Base-by-base conservation (phyloP, 2,113 vertebrate species). In the Phoxinus phoxinus region DNA sequence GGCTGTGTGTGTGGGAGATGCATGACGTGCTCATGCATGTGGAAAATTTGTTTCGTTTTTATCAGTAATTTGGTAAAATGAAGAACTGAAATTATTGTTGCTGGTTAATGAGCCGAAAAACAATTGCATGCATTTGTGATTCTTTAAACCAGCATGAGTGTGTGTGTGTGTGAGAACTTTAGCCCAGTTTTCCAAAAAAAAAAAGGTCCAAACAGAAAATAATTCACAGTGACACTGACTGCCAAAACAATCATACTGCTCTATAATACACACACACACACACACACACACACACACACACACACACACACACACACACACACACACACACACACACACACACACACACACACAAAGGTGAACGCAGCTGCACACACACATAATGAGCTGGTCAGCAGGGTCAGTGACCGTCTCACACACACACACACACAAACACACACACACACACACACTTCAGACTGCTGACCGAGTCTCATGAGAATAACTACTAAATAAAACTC, bases 71-170 rank as follows among this genome's bases (percentile, higher is more conserved):
- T 63, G 37, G 37, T 46, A 0, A 35, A 61, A 46, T 44, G 58
- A 44, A 80, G 41, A 80, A 63, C 15, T 65, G 7, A 65, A 63
- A 46, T 63, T 2, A 63, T 65, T 81, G 78, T 81, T 81, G 78
- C 58, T 27, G 78, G 37, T 63, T 81, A 65, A 81, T 65, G 58
- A 81, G 78, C 78, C 65, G 35, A 10, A 46, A 80, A 81, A 65
- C 37, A 19, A 46, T 44, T 21, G 58, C 37, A 46, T 46, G 58
- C 30, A n/a, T 46, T 30, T 46, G 78, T 17, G 9, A 81, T 23
- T 15, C 58, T 58, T 15, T 27, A 23, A 23, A 79, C 7, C 6
- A 37, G 32, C 6, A 12, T 59, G 76, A 41, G 21, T 78, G 53
- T 15, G 10, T n/a, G 25, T 53, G 44, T 77, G 13, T 4, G 17